These are phyloP conservation scores for Halcyon malimbica DNA, from an alignment of 2,113 vertebrate genomes.

Conservation along the genomic window DNA sequence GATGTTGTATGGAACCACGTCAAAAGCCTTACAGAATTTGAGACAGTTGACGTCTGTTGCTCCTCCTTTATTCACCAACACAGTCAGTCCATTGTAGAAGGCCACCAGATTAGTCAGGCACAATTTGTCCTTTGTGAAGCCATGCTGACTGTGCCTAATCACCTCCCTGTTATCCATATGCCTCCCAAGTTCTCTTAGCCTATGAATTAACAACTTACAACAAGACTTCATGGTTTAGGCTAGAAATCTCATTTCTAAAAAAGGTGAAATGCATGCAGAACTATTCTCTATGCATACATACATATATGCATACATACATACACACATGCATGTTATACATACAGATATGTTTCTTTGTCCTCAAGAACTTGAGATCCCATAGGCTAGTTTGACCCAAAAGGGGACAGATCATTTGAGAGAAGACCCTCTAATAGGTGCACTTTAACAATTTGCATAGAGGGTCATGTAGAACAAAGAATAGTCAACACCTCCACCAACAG, in stretches of 20 bases:
- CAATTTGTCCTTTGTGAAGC: neutral
- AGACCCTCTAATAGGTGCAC: neutral
- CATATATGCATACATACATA: neutral
- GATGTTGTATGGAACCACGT: neutral
- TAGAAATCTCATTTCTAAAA: neutral
- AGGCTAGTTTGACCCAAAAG: neutral
- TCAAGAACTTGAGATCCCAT: neutral
- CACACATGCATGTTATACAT: rapidly evolving
- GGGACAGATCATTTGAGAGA: neutral
- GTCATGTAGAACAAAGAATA: neutral
- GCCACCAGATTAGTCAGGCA: neutral
- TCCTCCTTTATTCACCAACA: too few species aligned
- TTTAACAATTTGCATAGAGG: neutral
- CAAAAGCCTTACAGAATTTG: too few species aligned
- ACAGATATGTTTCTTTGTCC: neutral
- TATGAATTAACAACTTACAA: neutral
- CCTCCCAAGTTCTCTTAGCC: neutral
- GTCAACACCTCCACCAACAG: neutral
- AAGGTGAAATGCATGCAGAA: neutral
- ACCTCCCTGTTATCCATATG: neutral
- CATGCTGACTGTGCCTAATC: neutral
- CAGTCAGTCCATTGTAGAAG: too few species aligned
- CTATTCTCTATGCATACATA: neutral
- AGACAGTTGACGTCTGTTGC: too few species aligned
- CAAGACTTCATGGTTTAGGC: neutral